These are phyloP conservation scores for Cylas formicarius DNA, from an alignment of 1,140 invertebrate species.

Conservation along the genomic window DNA sequence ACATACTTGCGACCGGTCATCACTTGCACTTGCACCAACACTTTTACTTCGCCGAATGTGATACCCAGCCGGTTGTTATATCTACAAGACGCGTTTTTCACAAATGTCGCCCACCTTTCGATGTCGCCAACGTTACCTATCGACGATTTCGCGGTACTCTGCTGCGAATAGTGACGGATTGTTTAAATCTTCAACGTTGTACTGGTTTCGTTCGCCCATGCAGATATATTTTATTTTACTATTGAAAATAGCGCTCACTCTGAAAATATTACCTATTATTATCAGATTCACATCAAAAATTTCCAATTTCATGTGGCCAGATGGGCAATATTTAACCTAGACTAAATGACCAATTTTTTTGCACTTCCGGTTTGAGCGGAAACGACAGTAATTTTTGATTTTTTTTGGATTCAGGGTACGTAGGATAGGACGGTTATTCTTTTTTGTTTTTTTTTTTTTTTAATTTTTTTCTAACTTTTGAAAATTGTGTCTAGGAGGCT, in stretches of 20 bases:
- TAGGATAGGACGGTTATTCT: too few relatives aligned
- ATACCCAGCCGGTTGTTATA: slow-evolving; percentile 62
- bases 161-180: neutral
- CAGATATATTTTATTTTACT: slow-evolving; percentile 21
- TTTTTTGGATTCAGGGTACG: too few relatives aligned
- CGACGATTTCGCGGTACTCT: slow-evolving; percentile 7
- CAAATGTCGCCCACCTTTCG: slow-evolving; percentile 13
- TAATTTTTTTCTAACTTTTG: too few relatives aligned
- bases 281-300: too few relatives aligned
- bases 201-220: slow-evolving; percentile 17
- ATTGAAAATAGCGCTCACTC: slow-evolving; percentile 53
- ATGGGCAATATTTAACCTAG: too few relatives aligned
- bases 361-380: too few relatives aligned
- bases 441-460: too few relatives aligned
- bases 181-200: slow-evolving; percentile 21
- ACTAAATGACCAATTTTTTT: too few relatives aligned
- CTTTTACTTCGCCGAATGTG: slow-evolving; percentile 60
- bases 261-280: slow-evolving; percentile 36
- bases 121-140: slow-evolving; percentile 8
- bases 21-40: slow-evolving; percentile 66
- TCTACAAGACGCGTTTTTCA: slow-evolving; percentile 42
- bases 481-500: too few relatives aligned
- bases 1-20: slow-evolving; percentile 61
- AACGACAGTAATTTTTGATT: too few relatives aligned
- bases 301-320: too few relatives aligned